These are phyloP conservation scores for Bucco capensis DNA, from an alignment of 2,113 vertebrate genomes.

Conservation along the genomic window DNA sequence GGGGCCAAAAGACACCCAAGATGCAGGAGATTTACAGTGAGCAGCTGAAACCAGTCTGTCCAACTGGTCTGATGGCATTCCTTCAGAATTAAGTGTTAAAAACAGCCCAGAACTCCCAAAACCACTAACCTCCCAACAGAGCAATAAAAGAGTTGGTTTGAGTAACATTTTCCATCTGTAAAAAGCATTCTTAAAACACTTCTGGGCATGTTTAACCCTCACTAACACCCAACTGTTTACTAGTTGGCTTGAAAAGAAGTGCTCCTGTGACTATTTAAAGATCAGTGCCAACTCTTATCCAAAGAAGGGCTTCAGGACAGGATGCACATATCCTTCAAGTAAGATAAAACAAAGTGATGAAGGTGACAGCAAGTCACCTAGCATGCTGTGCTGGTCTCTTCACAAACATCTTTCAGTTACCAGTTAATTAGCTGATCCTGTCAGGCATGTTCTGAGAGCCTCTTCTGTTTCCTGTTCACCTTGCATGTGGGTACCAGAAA, in stretches of 20 bases:
- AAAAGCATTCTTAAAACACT: background rate
- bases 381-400: background rate
- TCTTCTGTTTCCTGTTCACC: background rate
- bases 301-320: background rate
- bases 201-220: background rate
- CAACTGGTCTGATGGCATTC: background rate
- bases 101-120: background rate
- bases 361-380: background rate
- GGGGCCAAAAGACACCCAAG: background rate
- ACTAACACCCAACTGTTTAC: background rate
- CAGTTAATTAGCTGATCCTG: background rate
- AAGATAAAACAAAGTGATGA: background rate
- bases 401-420: background rate
- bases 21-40: background rate
- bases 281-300: background rate
- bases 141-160: background rate
- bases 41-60: background rate
- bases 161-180: background rate
- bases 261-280: background rate
- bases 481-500: background rate
- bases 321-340: background rate
- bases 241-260: background rate
- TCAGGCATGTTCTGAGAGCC: background rate
- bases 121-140: background rate
- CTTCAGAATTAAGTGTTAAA: background rate